Percentiles rank a stretch among this genome's conserved stretches.
Conservation (phyloP, 2,113 vertebrate species). For the Zosterops lateralis region DNA sequence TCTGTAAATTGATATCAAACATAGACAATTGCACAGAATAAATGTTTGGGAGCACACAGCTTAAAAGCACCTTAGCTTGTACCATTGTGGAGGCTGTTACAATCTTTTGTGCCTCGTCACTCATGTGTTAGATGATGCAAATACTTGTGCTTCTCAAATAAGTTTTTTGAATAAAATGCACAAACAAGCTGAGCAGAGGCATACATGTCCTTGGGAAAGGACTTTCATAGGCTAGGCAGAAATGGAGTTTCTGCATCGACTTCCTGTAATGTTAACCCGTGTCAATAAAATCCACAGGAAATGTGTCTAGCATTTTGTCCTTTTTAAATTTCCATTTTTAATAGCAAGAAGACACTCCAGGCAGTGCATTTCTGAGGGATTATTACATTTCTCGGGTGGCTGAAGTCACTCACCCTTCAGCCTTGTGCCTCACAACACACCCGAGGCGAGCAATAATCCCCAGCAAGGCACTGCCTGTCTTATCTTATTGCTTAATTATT, state of each 20-base stretch:
- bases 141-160: neutral
- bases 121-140: neutral
- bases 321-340: constrained; percentile 46
- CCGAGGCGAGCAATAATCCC: constrained; percentile 27
- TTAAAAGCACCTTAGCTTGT: neutral
- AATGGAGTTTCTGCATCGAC: neutral
- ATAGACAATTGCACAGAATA: neutral
- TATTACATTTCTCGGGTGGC: constrained; percentile 54
- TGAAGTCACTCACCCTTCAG: constrained; percentile 42
- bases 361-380: constrained; percentile 54
- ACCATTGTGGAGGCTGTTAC: neutral
- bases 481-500: constrained; percentile 75
- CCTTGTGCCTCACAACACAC: neutral
- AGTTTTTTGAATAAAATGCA: constrained; percentile 4
- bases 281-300: constrained; percentile 40
- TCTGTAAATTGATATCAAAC: neutral
- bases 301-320: neutral
- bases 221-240: neutral
- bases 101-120: neutral
- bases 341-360: constrained; percentile 17
- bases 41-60: neutral
- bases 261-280: neutral
- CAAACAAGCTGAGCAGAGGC: neutral
- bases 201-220: neutral
- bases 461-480: constrained; percentile 53